Evolutionary conservation across 2,888 invertebrate genomes (phyloP).

Genomic region (Autographa gamma): DNA sequence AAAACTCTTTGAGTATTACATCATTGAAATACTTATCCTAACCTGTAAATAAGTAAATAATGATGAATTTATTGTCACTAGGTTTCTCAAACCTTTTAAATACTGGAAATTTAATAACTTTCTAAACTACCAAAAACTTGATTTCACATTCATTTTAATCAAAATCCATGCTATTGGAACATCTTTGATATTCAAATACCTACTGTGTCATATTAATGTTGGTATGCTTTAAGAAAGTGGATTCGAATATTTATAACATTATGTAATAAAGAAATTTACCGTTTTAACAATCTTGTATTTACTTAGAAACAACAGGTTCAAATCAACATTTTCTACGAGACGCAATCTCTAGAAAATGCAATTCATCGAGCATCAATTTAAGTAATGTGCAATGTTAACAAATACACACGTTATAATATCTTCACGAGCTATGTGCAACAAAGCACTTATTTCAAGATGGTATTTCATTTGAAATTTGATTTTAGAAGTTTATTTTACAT

Average conservation of each 20-base stretch:
- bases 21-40: no score
- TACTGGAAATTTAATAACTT: background rate
- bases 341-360: slow-evolving; percentile 28
- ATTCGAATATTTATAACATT: background rate
- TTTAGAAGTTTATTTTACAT: no score
- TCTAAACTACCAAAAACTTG: background rate
- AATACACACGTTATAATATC: background rate
- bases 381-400: slow-evolving; percentile 22
- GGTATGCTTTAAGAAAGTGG: background rate
- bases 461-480: no score
- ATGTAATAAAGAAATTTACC: slow-evolving; percentile 7
- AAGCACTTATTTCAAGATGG: no score
- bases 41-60: no score
- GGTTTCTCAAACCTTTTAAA: background rate
- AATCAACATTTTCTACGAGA: slow-evolving; percentile 22
- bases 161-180: background rate
- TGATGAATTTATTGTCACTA: no score
- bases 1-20: no score
- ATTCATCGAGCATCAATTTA: slow-evolving; percentile 32
- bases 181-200: background rate
- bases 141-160: background rate
- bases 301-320: slow-evolving; percentile 21
- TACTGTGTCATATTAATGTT: background rate
- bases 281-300: background rate
- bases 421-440: no score